Conservation (phyloP, 2,888 invertebrate species). For the Hofmannophila pseudospretella region DNA sequence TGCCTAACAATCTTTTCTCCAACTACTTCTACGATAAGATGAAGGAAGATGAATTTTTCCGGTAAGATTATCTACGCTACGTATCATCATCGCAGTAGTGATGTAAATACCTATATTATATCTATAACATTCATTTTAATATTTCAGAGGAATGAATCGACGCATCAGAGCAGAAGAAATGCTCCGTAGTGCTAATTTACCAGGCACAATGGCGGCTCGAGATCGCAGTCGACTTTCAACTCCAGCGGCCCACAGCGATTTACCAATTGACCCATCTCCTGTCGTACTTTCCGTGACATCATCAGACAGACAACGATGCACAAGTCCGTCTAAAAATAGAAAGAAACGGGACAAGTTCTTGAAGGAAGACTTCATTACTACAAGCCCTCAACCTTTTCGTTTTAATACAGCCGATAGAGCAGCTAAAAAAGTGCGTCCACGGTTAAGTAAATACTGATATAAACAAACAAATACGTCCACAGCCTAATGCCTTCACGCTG, state of each 20-base stretch:
- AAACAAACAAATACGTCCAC: too few species aligned
- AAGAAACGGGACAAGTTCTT: conserved; percentile 43
- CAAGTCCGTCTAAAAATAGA: conserved; percentile 49
- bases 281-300: conserved; percentile 48
- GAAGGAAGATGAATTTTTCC: conserved; percentile 84
- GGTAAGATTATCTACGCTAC: too few species aligned
- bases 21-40: conserved; percentile 84
- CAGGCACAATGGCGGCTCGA: conserved; percentile 82
- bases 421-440: conserved; percentile 48
- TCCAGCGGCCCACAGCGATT: conserved; percentile 66
- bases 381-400: conserved; percentile 71
- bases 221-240: conserved; percentile 72
- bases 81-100: too few species aligned
- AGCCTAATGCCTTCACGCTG: neutral
- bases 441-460: neutral
- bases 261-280: conserved; percentile 66
- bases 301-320: conserved; percentile 43
- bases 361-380: conserved; percentile 71
- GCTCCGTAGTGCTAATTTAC: conserved; percentile 80
- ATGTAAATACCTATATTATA: neutral
- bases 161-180: conserved; percentile 84
- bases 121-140: neutral
- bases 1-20: conserved; percentile 83
- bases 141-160: conserved; percentile 78
- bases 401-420: conserved; percentile 72